Percentiles rank a stretch among this genome's conserved stretches.
Conservation (phyloP, 2,113 vertebrate genomes). For the Megaceryle maxima region DNA sequence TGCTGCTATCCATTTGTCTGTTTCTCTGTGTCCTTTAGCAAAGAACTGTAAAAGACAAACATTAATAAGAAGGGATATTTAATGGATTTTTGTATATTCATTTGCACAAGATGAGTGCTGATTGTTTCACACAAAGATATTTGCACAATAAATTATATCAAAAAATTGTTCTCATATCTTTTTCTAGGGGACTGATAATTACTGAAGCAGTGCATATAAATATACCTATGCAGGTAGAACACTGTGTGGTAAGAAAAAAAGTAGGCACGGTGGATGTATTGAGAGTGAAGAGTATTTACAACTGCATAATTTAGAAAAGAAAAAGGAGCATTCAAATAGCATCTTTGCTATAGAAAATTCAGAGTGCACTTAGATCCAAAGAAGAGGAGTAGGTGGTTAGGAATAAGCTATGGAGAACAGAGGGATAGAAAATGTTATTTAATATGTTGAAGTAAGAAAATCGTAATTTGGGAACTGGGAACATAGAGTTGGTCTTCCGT, state of each 20-base stretch:
- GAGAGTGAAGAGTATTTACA: not conserved
- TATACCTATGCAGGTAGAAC: not conserved
- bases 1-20: not conserved
- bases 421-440: not conserved
- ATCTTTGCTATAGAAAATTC: not conserved
- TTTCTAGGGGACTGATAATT: not conserved
- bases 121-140: not conserved
- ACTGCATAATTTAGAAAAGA: not conserved
- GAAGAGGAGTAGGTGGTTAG: not conserved
- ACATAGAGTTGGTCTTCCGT: not conserved
- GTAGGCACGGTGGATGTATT: not conserved
- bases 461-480: not conserved
- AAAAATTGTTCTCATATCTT: not conserved
- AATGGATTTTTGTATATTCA: not conserved
- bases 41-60: not conserved
- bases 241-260: not conserved
- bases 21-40: not conserved
- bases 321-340: not conserved
- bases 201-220: not conserved
- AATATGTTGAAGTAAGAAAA: not conserved
- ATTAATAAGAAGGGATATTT: not conserved
- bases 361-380: not conserved
- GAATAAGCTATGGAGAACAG: not conserved
- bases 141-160: not conserved
- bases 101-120: not conserved